These are phyloP conservation scores for Perca schrenkii DNA, from an alignment of 2,113 vertebrate genomes.

Conservation along the genomic window DNA sequence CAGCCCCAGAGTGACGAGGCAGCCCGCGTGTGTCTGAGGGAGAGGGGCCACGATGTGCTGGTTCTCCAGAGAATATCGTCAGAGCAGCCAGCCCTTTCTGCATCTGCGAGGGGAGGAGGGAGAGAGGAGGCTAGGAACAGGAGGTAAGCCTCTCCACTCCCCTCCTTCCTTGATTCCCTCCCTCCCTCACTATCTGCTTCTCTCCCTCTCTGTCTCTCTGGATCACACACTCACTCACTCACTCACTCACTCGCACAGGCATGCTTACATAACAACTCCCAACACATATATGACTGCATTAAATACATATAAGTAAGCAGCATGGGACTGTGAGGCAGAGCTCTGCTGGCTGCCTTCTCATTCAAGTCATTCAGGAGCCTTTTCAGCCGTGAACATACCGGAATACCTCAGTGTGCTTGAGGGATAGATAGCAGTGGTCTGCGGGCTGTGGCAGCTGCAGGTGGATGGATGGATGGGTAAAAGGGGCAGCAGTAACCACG, in stretches of 20 bases:
- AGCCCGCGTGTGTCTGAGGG: constrained; percentile 85
- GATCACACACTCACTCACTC: constrained; percentile 70
- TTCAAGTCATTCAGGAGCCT: constrained; percentile 28
- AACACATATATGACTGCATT: constrained; percentile 78
- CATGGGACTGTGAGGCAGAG: constrained; percentile 63
- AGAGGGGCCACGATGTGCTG: constrained; percentile 88
- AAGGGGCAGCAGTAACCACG: constrained; percentile 75
- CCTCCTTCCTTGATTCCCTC: constrained; percentile 47
- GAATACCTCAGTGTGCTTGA: constrained; percentile 40
- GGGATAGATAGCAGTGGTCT: constrained; percentile 58
- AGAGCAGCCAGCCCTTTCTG: constrained; percentile 86
- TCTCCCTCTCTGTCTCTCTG: constrained; percentile 58
- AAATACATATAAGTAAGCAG: constrained; percentile 68
- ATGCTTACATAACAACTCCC: constrained; percentile 85
- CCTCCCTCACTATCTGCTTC: constrained; percentile 53
- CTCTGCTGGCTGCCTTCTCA: constrained; percentile 61
- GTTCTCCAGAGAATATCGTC: constrained; percentile 91
- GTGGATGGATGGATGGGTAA: constrained; percentile 59
- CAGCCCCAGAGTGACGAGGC: constrained; percentile 88
- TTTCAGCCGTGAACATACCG: constrained; percentile 23
- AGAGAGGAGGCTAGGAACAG: constrained; percentile 70
- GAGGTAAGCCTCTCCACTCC: constrained; percentile 82
- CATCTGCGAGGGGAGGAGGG: constrained; percentile 76
- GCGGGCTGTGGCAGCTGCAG: constrained; percentile 43
- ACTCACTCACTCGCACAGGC: constrained; percentile 51